These are phyloP conservation scores for Gerris lacustris DNA, from an alignment of 2,888 invertebrate genomes.

Conservation along the genomic window DNA sequence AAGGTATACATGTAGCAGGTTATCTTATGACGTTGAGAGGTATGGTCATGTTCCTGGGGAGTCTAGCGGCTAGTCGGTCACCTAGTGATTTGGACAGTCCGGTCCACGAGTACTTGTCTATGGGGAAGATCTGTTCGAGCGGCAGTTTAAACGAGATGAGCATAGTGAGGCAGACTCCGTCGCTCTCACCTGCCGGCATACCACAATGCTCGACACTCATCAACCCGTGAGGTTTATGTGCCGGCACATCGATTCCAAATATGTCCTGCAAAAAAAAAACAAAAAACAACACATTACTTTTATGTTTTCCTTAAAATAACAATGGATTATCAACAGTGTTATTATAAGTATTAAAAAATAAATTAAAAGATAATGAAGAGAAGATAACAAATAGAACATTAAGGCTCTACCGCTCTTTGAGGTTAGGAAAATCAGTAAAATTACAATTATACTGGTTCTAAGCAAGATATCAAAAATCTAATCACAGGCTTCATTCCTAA, in stretches of 20 bases:
- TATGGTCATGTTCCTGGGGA: conserved; percentile 65
- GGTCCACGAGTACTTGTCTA: conserved; percentile 83
- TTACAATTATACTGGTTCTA: too few relatives aligned
- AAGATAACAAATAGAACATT: too few relatives aligned
- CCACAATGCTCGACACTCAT: conserved; percentile 60
- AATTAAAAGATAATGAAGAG: too few relatives aligned
- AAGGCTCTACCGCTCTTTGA: too few relatives aligned
- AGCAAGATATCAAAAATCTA: too few relatives aligned
- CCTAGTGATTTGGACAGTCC: conserved; percentile 60
- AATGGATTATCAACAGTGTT: not conserved
- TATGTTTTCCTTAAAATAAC: not conserved
- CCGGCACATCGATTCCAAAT: conserved; percentile 74
- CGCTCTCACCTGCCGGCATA: conserved; percentile 38
- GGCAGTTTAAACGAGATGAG: conserved; percentile 73
- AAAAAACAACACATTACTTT: conserved; percentile 9
- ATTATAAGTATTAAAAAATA: too few relatives aligned
- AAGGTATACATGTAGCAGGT: not conserved
- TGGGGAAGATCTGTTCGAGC: conserved; percentile 72
- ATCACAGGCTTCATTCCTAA: too few relatives aligned
- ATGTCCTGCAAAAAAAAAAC: conserved; percentile 47
- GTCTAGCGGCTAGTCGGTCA: conserved; percentile 51
- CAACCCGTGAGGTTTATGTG: conserved; percentile 70
- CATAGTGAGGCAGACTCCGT: conserved; percentile 70
- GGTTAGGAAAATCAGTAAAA: too few relatives aligned
- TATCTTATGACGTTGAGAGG: conserved; percentile 72